Evolutionary conservation across 2,113 vertebrate genomes (phyloP), one percentile per base, ranked within the genome.

Genomic region (Tetrax tetrax): DNA sequence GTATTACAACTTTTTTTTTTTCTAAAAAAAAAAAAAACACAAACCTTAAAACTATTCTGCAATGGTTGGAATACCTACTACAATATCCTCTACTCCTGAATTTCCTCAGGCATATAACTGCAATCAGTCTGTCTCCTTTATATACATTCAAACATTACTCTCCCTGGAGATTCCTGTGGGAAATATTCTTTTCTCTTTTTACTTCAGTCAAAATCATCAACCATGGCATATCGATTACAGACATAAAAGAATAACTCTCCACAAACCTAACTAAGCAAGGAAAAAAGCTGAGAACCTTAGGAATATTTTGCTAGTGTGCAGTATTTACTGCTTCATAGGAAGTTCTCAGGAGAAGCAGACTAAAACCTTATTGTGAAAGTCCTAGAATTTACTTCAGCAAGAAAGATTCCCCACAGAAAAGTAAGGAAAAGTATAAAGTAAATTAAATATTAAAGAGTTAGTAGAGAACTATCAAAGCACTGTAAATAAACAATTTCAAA

Each of bases 151-250:
- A 92, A 95, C 84, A 72, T 96, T 93, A 72, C 35, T 83, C 21
- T 91, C 87, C 77, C 83, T 81, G 37, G 93, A 96, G 70, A 86
- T 88, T 97, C 87, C 83, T 92, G 77, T 76, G 85, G 87, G 91
- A 97, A 97, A 95, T 97, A 96, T 91, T 93, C 41, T 95, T 96
- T 95, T 96, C 93, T 94, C 76, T 87, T 93, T 95, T 89, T 93
- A 66, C 89, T 95, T 97, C 95, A 95, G 37, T 97, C 83, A 92
- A 96, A 96, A 96, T 95, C 75, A 86, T 97, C 91, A 79, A 17
- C 89, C 64, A 76, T 95, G 91, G 80, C 89, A 93, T 90, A 97
- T 97, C 4, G 83, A 96, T 97, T 96, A 94, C 83, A 77, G n/a
- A 29, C 60, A 82, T 60, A 75, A 92, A 90, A 90, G 94, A 77